These are phyloP conservation scores for Eptatretus atami DNA, from an alignment of 2,797 vertebrate genomes.

Conservation along the genomic window DNA sequence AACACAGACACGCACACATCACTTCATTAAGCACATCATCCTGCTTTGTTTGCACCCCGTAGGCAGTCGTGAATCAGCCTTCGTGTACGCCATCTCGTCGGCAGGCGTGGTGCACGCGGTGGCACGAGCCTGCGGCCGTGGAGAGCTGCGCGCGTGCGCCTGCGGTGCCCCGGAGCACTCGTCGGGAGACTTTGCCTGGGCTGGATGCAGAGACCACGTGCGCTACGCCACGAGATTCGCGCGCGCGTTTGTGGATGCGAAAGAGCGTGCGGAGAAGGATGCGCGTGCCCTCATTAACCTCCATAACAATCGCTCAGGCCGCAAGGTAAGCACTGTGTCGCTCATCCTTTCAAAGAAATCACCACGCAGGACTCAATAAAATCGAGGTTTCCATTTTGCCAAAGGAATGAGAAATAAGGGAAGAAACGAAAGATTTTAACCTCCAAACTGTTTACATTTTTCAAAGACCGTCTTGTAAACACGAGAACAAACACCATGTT, in stretches of 20 bases:
- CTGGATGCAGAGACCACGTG: conserved; percentile 86
- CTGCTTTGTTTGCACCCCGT: conserved; percentile 2
- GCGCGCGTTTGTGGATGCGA: conserved; percentile 69
- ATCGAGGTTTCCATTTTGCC: too few species aligned
- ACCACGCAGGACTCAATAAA: too few species aligned
- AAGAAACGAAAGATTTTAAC: too few species aligned
- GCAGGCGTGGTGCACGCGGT: conserved; percentile 82
- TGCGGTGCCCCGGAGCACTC: conserved; percentile 41
- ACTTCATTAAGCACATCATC: conserved; percentile 3
- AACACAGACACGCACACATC: too few species aligned
- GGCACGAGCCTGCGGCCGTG: conserved; percentile 67
- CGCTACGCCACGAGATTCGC: conserved; percentile 72
- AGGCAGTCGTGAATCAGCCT: conserved; percentile 90
- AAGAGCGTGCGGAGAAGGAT: conserved; percentile 64
- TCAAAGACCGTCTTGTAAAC: too few species aligned
- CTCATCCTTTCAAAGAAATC: too few species aligned
- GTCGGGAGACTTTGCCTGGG: conserved; percentile 64
- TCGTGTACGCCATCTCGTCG: conserved; percentile 82
- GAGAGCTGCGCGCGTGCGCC: conserved; percentile 56
- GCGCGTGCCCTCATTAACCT: conserved; percentile 76
- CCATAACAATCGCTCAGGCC: conserved; percentile 80
- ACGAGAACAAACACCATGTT: too few species aligned
- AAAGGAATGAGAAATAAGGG: too few species aligned
- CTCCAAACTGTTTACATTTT: too few species aligned
- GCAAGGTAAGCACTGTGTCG: conserved; percentile 25